Conservation (phyloP, 2,888 invertebrate species). For the Caenorhabditis afra region DNA sequence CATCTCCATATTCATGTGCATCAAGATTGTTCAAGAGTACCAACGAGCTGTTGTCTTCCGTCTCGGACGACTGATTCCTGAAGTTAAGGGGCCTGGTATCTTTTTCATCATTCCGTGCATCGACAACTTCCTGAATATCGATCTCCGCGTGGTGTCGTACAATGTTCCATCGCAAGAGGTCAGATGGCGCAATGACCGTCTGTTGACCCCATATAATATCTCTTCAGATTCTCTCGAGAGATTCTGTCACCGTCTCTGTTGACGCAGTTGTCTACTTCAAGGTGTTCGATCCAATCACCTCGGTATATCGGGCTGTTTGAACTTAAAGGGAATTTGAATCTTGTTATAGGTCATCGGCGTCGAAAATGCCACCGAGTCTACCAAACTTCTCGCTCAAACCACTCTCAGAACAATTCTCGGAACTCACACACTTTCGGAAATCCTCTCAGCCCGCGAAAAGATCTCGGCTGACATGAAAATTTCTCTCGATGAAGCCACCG, state of each 20-base stretch:
- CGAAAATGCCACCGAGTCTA: slow-evolving; percentile 88
- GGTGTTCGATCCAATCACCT: slow-evolving; percentile 58
- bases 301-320: slow-evolving; percentile 13
- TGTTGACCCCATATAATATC: not conserved
- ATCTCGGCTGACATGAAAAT: slow-evolving; percentile 73
- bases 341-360: slow-evolving; percentile 87
- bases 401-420: slow-evolving; percentile 90
- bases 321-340: not conserved
- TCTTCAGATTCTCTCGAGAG: slow-evolving; percentile 56
- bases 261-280: slow-evolving; percentile 65
- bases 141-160: slow-evolving; percentile 94
- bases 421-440: slow-evolving; percentile 59
- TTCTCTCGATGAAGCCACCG: slow-evolving; percentile 82
- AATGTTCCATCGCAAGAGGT: slow-evolving; percentile 98
- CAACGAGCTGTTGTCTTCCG: slow-evolving; percentile 91
- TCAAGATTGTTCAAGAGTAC: slow-evolving; percentile 81
- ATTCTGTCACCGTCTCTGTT: slow-evolving; percentile 62
- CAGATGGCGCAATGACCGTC: slow-evolving; percentile 21
- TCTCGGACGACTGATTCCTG: slow-evolving; percentile 87
- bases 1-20: slow-evolving; percentile 71
- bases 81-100: slow-evolving; percentile 85
- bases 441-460: slow-evolving; percentile 56
- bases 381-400: slow-evolving; percentile 82
- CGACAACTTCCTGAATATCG: slow-evolving; percentile 85
- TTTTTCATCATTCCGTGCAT: slow-evolving; percentile 86